Base-by-base conservation (phyloP, 2,113 vertebrate genomes). In the Mormyrus iriodes region DNA sequence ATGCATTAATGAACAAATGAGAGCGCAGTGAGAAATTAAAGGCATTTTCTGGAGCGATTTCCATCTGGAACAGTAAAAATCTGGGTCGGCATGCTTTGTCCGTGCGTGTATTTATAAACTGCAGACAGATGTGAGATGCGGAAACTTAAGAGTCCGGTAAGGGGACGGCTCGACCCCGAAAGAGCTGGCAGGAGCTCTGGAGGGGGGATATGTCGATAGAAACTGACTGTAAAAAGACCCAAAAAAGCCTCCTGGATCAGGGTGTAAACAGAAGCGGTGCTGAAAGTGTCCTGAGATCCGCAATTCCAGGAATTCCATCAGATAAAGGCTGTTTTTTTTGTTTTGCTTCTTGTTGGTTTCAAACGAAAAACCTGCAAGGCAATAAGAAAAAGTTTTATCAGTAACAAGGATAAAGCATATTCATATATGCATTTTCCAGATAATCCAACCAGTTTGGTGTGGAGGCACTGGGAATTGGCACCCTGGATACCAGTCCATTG, bases 11-110 rank as follows among this genome's bases (percentile, higher is more conserved):
- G 35, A 90, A 85, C 49, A 79, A 86, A 85, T 84, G 31, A 79
- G 61, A 90, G 61, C 35, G 4, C 21, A 90, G 83, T 17, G 86
- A 89, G 86, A 90, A 82, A 86, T 44, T 17, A 24, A 89, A 91
- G 83, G 79, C 90, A 90, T 90, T 90, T 90, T 90, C 69, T 90
- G 19, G 42, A 92, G 91, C 49, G 84, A 90, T 90, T 91, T 84
- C 51, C 58, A 90, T 91, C 90, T 52, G 69, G 82, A 76, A 49
- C 88, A 88, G 89, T 91, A 87, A 8, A 90, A 92, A 92, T 51
- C 55, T 27, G 91, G 89, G 42, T 52, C 2, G 90, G 24, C 27
- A 21, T 79, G 86, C 88, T 88, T 44, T 89, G 73, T 89, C 86
- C 91, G 88, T 69, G 89, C 39, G 51, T 76, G 35, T 44, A 35